Evolutionary conservation across 2,797 vertebrate species (phyloP), one percentile per base, ranked within the genome.

Genomic region (Dryobates pubescens): DNA sequence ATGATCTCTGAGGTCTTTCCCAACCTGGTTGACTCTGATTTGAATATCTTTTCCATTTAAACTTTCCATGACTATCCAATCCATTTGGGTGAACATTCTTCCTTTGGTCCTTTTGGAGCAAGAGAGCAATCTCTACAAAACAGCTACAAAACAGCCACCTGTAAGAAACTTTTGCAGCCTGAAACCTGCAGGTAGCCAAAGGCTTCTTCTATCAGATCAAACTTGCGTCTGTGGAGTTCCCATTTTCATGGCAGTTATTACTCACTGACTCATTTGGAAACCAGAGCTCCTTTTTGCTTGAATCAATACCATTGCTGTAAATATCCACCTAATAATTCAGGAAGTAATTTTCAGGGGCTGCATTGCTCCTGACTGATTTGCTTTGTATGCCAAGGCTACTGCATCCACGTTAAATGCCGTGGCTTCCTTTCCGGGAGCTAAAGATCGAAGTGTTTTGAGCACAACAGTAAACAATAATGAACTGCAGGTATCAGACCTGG

Each of bases 241-340:
- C 27, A 49, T 87, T 94, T 87, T 87, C 67, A 81, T 83, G 63
- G 77, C 76, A 75, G 34, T 53, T 87, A 59, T 13, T 72, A 38
- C 29, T 53, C 92, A 82, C 90, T 63, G 65, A 91, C 87, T 91
- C 76, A 26, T 57, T 38, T 92, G 87, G 61, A 94, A 95, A 78
- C 10, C 59, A 90, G 86, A 65, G 17, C 16, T 32, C 27, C 41
- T 87, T 78, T 27, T 78, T 27, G 19, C 47, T 71, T 67, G 73
- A 80, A 86, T 93, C 79, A 81, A 94, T 93, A 69, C 20, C 34
- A 4, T 59, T 62, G 63, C 45, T 87, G 56, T 53, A 93, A 88
- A 81, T 81, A 90, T 6, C 63, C 82, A 81, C 58, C 87, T 92
- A 57, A 63, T 78, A 89, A 90, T 87, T 85, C 56, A 95, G 53